Percentiles rank a stretch among this genome's conserved stretches.
These are phyloP conservation scores for Autographa pulchrina DNA, from an alignment of 2,888 invertebrate genomes.

Conservation along the genomic window DNA sequence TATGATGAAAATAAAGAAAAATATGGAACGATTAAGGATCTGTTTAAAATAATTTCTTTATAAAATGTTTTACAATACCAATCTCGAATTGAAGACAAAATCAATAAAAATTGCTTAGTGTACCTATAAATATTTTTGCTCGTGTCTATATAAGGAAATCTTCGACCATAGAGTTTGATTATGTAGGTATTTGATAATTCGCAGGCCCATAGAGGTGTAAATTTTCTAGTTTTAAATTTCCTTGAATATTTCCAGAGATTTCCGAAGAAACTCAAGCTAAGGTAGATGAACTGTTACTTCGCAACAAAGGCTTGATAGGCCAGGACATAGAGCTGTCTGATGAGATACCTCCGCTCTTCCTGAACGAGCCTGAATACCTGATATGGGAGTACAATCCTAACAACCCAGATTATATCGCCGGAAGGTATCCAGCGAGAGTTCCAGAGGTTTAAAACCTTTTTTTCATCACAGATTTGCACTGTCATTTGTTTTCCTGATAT, in stretches of 20 bases:
- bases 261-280: conserved; percentile 80
- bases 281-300: conserved; percentile 82
- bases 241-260: conserved; percentile 73
- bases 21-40: no score
- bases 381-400: conserved; percentile 88
- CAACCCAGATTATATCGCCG: conserved; percentile 82
- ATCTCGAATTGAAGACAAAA: no score
- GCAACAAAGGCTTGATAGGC: conserved; percentile 81
- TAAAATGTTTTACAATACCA: no score
- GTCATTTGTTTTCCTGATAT: not conserved
- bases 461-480: not conserved
- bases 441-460: conserved; percentile 76
- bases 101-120: no score
- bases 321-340: conserved; percentile 81
- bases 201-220: no score
- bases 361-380: conserved; percentile 85
- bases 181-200: no score
- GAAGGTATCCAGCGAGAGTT: conserved; percentile 79
- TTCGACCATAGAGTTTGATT: no score
- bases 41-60: no score
- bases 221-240: no score
- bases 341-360: conserved; percentile 83
- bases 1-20: no score
- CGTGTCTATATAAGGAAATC: no score
- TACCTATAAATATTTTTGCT: no score